Conservation (phyloP, 2,888 invertebrate genomes). For the Andrena marginata region DNA sequence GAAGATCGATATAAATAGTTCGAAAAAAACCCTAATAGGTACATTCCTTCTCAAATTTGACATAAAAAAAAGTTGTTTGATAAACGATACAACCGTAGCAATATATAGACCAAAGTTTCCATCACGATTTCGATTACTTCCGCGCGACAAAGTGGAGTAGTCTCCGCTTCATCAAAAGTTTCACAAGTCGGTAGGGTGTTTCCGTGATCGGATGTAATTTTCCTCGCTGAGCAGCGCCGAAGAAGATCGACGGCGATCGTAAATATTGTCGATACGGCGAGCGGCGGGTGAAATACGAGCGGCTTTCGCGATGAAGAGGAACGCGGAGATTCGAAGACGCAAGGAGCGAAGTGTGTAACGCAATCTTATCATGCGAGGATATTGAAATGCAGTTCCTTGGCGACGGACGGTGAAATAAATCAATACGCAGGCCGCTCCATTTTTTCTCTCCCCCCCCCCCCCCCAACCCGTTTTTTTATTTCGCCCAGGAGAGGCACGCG, state of each 20-base stretch:
- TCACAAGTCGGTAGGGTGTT: not conserved
- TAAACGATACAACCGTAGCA: too few species aligned
- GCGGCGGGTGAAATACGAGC: conserved; percentile 22
- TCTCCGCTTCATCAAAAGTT: not conserved
- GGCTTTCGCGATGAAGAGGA: not conserved
- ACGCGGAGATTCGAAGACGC: conserved; percentile 37
- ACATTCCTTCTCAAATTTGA: too few species aligned
- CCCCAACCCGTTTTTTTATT: conserved; percentile 54
- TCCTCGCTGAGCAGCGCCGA: not conserved
- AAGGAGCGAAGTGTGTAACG: conserved; percentile 73
- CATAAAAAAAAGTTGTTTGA: too few species aligned
- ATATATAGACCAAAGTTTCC: not conserved
- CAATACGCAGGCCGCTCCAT: conserved; percentile 70
- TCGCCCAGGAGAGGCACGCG: conserved; percentile 59
- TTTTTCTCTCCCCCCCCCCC: conserved; percentile 31
- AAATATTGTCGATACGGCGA: conserved; percentile 20
- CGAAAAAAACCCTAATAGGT: too few species aligned
- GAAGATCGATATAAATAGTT: too few species aligned
- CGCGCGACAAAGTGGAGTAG: not conserved
- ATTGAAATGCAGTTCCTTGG: conserved; percentile 83
- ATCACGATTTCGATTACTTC: not conserved
- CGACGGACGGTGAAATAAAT: conserved; percentile 80
- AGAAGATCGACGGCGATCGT: not conserved
- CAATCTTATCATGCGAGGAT: conserved; percentile 81
- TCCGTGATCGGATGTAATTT: conserved; percentile 12